Conservation (phyloP, 1,140 invertebrate genomes). For the Zaprionus tsacasi region DNA sequence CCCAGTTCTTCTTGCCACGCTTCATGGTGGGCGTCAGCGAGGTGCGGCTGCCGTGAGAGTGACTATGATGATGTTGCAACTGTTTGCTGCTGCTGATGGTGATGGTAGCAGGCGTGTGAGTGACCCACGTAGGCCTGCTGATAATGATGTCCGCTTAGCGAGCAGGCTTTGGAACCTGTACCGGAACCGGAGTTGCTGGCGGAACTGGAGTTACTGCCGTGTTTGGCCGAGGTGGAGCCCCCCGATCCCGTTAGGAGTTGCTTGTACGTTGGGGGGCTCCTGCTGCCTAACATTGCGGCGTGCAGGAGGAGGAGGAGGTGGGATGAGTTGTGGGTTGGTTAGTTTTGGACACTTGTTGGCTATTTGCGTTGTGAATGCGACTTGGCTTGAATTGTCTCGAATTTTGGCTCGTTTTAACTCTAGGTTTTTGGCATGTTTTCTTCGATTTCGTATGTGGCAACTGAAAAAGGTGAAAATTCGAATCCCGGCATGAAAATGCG, state of each 20-base stretch:
- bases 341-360: constrained; percentile 29
- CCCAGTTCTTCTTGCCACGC: constrained; percentile 80
- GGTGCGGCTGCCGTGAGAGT: constrained; percentile 61
- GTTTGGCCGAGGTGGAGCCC: constrained; percentile 49
- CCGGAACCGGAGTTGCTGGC: constrained; percentile 9
- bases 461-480: constrained; percentile 18
- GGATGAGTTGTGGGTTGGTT: constrained; percentile 40
- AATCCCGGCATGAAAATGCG: constrained; percentile 42
- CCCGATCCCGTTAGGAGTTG: constrained; percentile 69
- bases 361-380: background rate
- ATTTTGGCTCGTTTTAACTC: constrained; percentile 13
- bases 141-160: constrained; percentile 54
- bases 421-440: constrained; percentile 24
- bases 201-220: constrained; percentile 20
- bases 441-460: constrained; percentile 17
- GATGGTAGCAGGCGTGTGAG: constrained; percentile 66
- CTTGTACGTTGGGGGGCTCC: constrained; percentile 78
- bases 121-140: constrained; percentile 63
- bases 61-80: constrained; percentile 53
- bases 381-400: constrained; percentile 19
- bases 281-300: constrained; percentile 65
- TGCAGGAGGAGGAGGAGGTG: constrained; percentile 49
- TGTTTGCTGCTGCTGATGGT: constrained; percentile 52
- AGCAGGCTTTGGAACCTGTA: constrained; percentile 38
- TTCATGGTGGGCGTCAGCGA: constrained; percentile 72